These are phyloP conservation scores for Paraescarpia echinospica DNA, from an alignment of 1,140 invertebrate species.

Conservation along the genomic window DNA sequence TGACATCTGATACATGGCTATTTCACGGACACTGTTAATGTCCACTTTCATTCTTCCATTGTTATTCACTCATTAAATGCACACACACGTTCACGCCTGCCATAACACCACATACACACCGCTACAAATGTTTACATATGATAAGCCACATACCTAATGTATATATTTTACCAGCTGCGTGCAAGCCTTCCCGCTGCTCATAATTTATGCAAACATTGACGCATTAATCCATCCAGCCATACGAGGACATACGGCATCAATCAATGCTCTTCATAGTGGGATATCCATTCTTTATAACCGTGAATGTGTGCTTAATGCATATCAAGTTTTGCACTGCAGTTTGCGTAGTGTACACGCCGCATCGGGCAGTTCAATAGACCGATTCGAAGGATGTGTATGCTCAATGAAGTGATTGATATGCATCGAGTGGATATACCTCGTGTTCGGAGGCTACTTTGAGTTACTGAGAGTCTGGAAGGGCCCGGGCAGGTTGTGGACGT, in stretches of 20 bases:
- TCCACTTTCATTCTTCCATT: background rate
- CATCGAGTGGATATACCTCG: background rate
- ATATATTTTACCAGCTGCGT: background rate
- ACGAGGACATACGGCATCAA: background rate
- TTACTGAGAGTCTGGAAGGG: background rate
- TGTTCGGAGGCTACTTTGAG: background rate
- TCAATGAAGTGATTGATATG: background rate
- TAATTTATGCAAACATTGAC: slow-evolving; percentile 6
- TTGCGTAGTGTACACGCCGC: background rate
- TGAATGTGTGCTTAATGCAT: background rate
- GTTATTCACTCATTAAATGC: background rate
- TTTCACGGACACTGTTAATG: background rate
- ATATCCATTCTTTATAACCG: background rate
- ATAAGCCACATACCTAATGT: background rate
- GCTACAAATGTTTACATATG: background rate
- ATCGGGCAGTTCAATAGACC: background rate
- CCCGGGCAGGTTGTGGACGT: background rate
- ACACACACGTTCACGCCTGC: background rate
- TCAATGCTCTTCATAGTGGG: background rate
- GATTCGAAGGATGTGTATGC: background rate
- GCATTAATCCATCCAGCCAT: background rate
- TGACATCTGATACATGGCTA: background rate
- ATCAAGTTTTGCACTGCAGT: background rate
- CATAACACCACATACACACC: background rate
- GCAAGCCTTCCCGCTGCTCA: background rate